Conservation (phyloP, 2,113 vertebrate genomes). For the Chrysemys picta region DNA sequence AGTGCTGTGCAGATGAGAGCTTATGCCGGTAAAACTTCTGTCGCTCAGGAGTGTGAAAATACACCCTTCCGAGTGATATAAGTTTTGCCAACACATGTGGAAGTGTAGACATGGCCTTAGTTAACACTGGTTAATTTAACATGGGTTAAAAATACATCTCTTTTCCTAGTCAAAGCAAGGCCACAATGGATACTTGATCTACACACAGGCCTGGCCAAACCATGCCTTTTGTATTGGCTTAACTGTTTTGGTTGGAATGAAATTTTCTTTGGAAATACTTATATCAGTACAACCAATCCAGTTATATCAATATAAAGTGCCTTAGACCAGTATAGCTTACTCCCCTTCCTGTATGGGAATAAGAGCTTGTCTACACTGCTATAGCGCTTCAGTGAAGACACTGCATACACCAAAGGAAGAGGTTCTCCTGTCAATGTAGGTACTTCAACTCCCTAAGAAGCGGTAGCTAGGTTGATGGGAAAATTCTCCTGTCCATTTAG, state of each 20-base stretch:
- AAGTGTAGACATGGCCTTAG: neutral
- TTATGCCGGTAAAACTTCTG: too few species aligned
- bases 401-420: neutral
- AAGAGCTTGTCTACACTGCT: too few species aligned
- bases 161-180: neutral
- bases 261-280: neutral
- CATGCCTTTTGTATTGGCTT: neutral
- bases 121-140: neutral
- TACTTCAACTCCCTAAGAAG: neutral
- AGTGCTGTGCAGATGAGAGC: too few species aligned
- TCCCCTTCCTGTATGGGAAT: too few species aligned
- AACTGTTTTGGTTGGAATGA: neutral
- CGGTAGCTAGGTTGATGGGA: neutral
- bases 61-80: too few species aligned
- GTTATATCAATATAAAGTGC: too few species aligned
- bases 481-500: neutral
- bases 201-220: neutral
- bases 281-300: neutral
- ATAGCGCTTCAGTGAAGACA: neutral
- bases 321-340: too few species aligned
- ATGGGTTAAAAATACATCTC: neutral
- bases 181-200: neutral
- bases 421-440: neutral
- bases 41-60: too few species aligned
- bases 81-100: too few species aligned